phyloP scores from a whole-genome alignment of 2,888 invertebrate species.

The Plagiodera versicolora region DNA sequence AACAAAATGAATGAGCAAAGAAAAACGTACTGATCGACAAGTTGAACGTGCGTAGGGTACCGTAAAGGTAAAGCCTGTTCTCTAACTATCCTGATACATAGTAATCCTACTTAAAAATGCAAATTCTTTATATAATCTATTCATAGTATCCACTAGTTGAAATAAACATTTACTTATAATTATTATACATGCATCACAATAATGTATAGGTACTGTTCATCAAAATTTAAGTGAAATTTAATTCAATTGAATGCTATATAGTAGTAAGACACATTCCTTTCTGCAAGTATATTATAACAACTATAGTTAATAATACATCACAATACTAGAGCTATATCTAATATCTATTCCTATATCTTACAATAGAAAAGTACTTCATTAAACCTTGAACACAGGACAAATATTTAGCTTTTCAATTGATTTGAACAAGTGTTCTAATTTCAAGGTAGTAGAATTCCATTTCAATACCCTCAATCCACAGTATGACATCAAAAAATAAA shows the following conservation, averaged over 20 bases:
- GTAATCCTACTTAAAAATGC: constrained; percentile 53
- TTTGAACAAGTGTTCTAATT: constrained; percentile 13
- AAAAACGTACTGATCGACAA: constrained; percentile 11
- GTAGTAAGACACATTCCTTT: constrained; percentile 52
- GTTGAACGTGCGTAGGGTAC: constrained; percentile 23
- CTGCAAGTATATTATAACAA: constrained; percentile 37
- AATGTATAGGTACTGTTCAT: constrained; percentile 37
- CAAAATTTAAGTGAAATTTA: constrained; percentile 41
- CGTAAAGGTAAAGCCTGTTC: constrained; percentile 32
- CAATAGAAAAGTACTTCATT: constrained; percentile 35
- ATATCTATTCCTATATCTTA: constrained; percentile 44
- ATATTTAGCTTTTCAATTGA: constrained; percentile 41
- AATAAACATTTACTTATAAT: constrained; percentile 44
- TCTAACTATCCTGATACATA: constrained; percentile 44
- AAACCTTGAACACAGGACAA: constrained; percentile 45
- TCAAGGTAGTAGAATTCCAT: constrained; percentile 37
- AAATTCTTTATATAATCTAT: constrained; percentile 39
- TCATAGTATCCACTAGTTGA: constrained; percentile 30
- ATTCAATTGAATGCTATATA: constrained; percentile 46
- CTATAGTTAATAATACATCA: constrained; percentile 44
- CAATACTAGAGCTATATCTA: constrained; percentile 44
- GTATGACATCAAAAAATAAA: constrained; percentile 6
- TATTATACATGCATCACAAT: constrained; percentile 50
- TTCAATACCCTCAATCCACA: constrained; percentile 22
- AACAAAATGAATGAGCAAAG: background rate